Conservation (phyloP, 2,888 invertebrate genomes). For the Automeris io region DNA sequence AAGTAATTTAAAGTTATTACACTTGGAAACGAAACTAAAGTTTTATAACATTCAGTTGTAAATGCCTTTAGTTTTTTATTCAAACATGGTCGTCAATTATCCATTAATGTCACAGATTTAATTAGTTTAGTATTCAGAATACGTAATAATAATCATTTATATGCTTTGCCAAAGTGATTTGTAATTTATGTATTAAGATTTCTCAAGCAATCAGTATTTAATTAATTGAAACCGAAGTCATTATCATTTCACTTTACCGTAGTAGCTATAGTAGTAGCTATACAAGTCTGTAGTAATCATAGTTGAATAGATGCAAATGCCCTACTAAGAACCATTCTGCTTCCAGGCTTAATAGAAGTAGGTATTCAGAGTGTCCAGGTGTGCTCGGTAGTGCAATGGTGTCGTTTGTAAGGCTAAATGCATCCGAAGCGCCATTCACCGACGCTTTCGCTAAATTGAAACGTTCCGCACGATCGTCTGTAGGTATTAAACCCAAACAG, state of each 20-base stretch:
- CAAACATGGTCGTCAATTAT: too few relatives aligned
- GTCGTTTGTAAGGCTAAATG: constrained; percentile 18
- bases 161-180: too few relatives aligned
- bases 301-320: too few relatives aligned
- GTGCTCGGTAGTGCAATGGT: constrained; percentile 19
- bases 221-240: too few relatives aligned
- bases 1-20: too few relatives aligned
- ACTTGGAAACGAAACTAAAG: not conserved
- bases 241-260: too few relatives aligned
- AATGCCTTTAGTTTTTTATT: not conserved
- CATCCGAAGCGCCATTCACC: constrained; percentile 23
- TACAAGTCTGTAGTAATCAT: too few relatives aligned
- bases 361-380: constrained; percentile 38
- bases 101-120: too few relatives aligned
- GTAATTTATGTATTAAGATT: too few relatives aligned
- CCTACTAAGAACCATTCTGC: constrained; percentile 28
- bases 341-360: constrained; percentile 36
- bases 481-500: constrained; percentile 1
- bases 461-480: not conserved
- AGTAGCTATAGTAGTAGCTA: too few relatives aligned
- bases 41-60: constrained; percentile 5
- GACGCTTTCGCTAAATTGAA: constrained; percentile 21
- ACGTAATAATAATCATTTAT: too few relatives aligned
- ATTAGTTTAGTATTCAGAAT: not conserved
- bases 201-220: too few relatives aligned